A percentile compares a stretch with the other conserved stretches of the same genome.
Conservation (phyloP, 2,888 invertebrate genomes). For the Hetaerina titia region DNA sequence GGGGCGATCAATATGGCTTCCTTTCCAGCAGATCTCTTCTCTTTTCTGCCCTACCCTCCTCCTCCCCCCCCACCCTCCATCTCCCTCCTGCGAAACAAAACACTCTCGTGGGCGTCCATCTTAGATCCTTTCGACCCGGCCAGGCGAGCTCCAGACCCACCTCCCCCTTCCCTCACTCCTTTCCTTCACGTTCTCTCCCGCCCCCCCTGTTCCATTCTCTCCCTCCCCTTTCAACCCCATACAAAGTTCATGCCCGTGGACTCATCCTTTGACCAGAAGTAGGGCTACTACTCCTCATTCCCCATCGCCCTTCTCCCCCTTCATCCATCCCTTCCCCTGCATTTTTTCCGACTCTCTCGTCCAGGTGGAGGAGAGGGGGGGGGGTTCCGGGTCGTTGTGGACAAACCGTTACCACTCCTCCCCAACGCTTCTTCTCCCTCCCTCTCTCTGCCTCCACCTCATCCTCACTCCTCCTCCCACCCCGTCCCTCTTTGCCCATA, state of each 20-base stretch:
- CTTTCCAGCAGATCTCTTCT: conserved; percentile 61
- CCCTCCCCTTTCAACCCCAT: background rate
- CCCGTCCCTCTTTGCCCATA: background rate
- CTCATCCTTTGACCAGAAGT: background rate
- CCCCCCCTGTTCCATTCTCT: background rate
- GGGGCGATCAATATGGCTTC: conserved; percentile 66
- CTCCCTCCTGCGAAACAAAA: conserved; percentile 48
- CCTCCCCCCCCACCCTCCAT: background rate
- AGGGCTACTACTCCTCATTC: background rate
- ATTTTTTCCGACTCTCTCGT: background rate
- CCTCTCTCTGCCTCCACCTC: background rate
- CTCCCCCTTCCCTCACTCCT: background rate
- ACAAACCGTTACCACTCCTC: background rate
- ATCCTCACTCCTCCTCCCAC: background rate
- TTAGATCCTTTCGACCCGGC: conserved; percentile 63
- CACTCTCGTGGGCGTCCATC: conserved; percentile 63
- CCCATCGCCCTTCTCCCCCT: background rate
- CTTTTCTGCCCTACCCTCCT: background rate
- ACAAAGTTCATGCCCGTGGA: background rate
- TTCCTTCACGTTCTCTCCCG: background rate
- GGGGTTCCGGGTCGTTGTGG: background rate
- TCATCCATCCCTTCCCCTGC: background rate
- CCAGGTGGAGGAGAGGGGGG: background rate
- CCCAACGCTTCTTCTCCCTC: background rate
- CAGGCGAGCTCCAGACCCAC: conserved; percentile 15